Evolutionary conservation across 2,113 vertebrate species (phyloP).

Genomic region (Pseudorhombus dupliciocellatus): DNA sequence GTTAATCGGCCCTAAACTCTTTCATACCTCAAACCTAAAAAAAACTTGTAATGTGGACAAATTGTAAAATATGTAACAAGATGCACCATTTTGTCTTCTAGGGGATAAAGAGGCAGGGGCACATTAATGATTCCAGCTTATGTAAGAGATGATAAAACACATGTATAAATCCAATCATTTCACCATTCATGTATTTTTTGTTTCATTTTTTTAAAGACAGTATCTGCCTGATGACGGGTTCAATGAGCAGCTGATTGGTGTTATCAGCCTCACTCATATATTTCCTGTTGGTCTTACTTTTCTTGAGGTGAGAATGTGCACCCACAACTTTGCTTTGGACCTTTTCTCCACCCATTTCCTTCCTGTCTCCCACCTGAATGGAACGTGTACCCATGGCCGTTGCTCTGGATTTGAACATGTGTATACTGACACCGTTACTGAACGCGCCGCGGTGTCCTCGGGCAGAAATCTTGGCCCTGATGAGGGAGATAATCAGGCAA

Average conservation of each 20-base stretch:
- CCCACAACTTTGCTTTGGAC: not conserved
- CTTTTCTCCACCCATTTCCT: conserved; percentile 6
- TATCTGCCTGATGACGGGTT: not conserved
- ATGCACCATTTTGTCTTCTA: not conserved
- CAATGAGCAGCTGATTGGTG: not conserved
- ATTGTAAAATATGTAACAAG: too few relatives aligned
- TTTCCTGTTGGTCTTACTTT: not conserved
- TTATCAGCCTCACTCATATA: not conserved
- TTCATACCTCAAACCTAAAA: too few relatives aligned
- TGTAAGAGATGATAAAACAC: not conserved
- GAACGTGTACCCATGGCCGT: conserved; percentile 1
- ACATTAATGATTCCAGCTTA: not conserved
- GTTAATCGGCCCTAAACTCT: too few relatives aligned
- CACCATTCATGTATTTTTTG: not conserved
- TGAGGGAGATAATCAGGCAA: conserved; percentile 62
- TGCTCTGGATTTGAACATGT: conserved; percentile 36
- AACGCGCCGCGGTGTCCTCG: conserved; percentile 51
- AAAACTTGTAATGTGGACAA: too few relatives aligned
- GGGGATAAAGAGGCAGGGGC: too few relatives aligned
- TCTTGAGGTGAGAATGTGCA: not conserved
- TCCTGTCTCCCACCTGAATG: conserved; percentile 8
- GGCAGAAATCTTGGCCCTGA: conserved; percentile 45
- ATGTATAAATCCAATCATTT: not conserved
- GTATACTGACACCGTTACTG: conserved; percentile 46
- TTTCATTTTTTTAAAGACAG: not conserved